Conservation (phyloP, 2,113 vertebrate genomes). For the Melanotaenia duboulayi region DNA sequence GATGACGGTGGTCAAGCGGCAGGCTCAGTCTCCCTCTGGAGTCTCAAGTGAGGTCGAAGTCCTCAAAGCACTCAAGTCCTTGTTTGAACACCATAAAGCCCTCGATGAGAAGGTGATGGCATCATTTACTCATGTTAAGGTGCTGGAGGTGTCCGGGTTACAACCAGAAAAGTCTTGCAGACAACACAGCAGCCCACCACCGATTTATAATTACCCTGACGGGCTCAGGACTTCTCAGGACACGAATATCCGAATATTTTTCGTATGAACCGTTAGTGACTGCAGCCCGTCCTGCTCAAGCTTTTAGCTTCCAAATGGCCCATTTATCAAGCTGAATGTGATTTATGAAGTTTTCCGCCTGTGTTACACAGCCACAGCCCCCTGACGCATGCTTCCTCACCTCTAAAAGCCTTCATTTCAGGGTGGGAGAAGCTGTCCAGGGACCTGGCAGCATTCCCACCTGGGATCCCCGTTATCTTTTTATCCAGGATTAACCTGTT, state of each 20-base stretch:
- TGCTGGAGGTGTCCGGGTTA: too few species aligned
- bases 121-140: background rate
- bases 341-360: conserved; percentile 45
- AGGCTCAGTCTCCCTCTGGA: conserved; percentile 98
- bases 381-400: conserved; percentile 49
- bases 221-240: too few species aligned
- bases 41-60: conserved; percentile 99
- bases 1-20: conserved; percentile 98
- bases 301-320: conserved; percentile 2
- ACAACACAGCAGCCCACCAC: too few species aligned
- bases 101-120: conserved; percentile 94
- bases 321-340: conserved; percentile 18
- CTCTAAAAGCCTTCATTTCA: conserved; percentile 42
- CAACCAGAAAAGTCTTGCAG: too few species aligned
- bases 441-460: background rate
- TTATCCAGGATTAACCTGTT: conserved; percentile 22
- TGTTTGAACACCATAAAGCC: conserved; percentile 99
- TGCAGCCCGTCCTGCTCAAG: background rate
- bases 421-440: conserved; percentile 36
- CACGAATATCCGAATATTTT: too few species aligned
- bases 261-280: too few species aligned
- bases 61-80: conserved; percentile 98
- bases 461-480: background rate
- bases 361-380: conserved; percentile 29
- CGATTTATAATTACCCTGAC: too few species aligned